Evolutionary conservation across 2,888 invertebrate genomes (phyloP), one percentile per base, ranked within the genome.

Genomic region (Dryococelus australis): DNA sequence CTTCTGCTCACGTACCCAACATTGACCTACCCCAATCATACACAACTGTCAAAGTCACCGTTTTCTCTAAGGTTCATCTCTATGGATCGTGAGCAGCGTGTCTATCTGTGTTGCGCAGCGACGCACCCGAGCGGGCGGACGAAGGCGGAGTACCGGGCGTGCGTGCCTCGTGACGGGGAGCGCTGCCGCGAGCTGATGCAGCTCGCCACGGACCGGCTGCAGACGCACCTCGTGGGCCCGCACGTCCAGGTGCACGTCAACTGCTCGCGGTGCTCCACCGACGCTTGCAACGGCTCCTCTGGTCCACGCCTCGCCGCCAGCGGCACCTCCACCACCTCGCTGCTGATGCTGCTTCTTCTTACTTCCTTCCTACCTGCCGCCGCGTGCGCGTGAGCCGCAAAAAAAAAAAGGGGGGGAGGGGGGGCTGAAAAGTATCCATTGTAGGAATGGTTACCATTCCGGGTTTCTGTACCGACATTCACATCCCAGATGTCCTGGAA

Each of bases 141-240:
- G 83, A 10, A 83, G 28, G 24, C 24, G 16, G 35, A 10, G 35
- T 83, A 83, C 83, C 83, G 83, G 16, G 83, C 83, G 24, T 83
- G 83, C 83, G 83, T 83, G 83, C 83, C 83, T 8, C 83, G 83
- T 13, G 83, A 83, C 83, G 83, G 83, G 6, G 83, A 83, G 43
- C 28, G 83, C 13, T 83, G 83, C 83, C 83, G 83, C 35, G 83
- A 83, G 27, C 83, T 83, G 43, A 83, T 83, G 83, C 28, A 43
- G 83, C 83, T 83, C 12, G 83, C 43, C 27, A 28, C 83, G 28
- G 35, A 83, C 13, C 28, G 83, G 16, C n/a, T 83, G 43, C 35
- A 28, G 16, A 9, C 10, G 83, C 35, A 28, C 35, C 27, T 28
- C 8, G 20, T 65, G 10, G 65, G 65, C 65, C 16, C 27, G 16